These are phyloP conservation scores for Sciurus vulgaris DNA, from an alignment of 2,797 vertebrate genomes.

Conservation along the genomic window DNA sequence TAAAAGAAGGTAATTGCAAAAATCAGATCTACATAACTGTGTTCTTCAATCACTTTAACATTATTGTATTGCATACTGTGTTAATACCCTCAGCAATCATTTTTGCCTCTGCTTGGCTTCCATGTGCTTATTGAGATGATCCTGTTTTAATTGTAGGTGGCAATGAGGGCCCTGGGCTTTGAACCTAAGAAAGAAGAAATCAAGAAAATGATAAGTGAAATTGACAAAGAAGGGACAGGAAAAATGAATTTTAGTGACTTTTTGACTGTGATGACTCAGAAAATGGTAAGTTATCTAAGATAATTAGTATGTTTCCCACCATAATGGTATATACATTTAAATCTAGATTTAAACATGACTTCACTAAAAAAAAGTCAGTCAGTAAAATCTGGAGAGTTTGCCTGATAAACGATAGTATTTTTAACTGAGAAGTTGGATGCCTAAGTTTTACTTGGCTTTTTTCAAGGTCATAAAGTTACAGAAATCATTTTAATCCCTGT, in stretches of 20 bases:
- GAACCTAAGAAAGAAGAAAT: constrained; percentile 98
- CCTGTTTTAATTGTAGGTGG: constrained; percentile 89
- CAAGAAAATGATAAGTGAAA: constrained; percentile 95
- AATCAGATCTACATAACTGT: not conserved
- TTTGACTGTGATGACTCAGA: constrained; percentile 94
- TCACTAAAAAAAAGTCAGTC: not conserved
- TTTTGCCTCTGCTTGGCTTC: not conserved
- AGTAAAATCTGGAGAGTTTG: not conserved
- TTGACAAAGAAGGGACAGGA: constrained; percentile 95
- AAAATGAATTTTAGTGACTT: constrained; percentile 96
- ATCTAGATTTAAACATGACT: not conserved
- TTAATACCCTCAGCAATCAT: not conserved
- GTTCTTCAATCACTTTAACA: not conserved
- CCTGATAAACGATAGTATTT: not conserved
- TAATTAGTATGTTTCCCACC: not conserved
- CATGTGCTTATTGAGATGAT: not conserved
- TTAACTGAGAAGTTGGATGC: not conserved
- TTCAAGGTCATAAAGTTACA: not conserved
- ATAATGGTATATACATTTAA: not conserved
- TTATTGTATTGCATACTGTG: not conserved
- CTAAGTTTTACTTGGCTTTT: not conserved
- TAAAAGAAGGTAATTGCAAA: not conserved
- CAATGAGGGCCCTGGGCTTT: constrained; percentile 97
- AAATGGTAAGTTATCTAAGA: constrained; percentile 92
- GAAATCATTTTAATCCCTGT: constrained; percentile 23